Conservation (phyloP, 2,113 vertebrate genomes). For the Eretmochelys imbricata region DNA sequence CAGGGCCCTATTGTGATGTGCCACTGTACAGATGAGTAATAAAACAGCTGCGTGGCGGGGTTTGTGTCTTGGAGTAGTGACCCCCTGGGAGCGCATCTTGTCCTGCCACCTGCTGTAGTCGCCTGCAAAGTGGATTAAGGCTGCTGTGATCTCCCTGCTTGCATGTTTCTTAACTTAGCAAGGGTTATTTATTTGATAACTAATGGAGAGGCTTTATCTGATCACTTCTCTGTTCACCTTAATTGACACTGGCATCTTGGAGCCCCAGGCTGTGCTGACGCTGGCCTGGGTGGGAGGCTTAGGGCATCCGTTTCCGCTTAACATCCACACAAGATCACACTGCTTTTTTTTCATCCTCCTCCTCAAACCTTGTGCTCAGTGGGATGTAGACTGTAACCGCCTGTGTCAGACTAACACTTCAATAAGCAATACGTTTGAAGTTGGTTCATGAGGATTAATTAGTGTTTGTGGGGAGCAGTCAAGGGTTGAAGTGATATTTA, state of each 20-base stretch:
- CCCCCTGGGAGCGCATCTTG: background rate
- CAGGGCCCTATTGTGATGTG: background rate
- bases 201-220: background rate
- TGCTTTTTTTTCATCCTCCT: background rate
- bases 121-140: background rate
- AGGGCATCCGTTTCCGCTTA: background rate
- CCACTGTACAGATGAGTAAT: background rate
- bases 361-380: fast-evolving
- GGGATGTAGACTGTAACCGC: slow-evolving; percentile 58
- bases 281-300: background rate
- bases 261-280: background rate
- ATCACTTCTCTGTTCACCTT: background rate
- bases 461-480: background rate
- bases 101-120: background rate
- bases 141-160: background rate
- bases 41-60: background rate
- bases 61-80: background rate
- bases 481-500: fast-evolving
- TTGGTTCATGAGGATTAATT: slow-evolving; percentile 60
- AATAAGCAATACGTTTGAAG: slow-evolving; percentile 21
- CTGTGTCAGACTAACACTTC: slow-evolving; percentile 38
- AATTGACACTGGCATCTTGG: background rate
- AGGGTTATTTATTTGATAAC: background rate
- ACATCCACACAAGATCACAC: background rate
- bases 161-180: background rate